These are phyloP conservation scores for Megatriorchis doriae DNA, from an alignment of 2,113 vertebrate species.

Conservation along the genomic window DNA sequence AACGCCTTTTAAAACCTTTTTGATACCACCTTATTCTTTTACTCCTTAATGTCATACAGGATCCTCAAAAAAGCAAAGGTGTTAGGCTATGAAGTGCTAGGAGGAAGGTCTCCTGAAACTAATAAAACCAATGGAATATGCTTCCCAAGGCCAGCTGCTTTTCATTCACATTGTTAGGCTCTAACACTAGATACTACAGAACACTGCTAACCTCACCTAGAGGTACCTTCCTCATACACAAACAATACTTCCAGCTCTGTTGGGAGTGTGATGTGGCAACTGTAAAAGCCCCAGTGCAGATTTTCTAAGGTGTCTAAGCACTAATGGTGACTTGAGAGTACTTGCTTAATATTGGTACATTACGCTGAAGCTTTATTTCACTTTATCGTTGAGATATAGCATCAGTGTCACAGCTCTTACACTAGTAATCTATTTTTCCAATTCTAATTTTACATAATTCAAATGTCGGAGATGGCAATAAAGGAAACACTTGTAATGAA, in stretches of 20 bases:
- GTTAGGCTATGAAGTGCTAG: not conserved
- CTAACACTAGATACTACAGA: not conserved
- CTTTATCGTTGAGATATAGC: not conserved
- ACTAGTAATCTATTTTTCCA: not conserved
- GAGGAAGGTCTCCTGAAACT: not conserved
- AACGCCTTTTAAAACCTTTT: not conserved
- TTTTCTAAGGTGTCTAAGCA: not conserved
- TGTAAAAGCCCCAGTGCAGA: accelerated
- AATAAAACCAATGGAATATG: not conserved
- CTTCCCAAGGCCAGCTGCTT: not conserved
- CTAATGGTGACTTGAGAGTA: not conserved
- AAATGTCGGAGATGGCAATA: not conserved
- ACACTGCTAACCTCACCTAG: not conserved
- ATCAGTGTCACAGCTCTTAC: not conserved
- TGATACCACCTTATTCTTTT: not conserved
- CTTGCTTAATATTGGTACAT: not conserved
- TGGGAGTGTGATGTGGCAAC: not conserved
- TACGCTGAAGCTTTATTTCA: not conserved
- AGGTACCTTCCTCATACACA: not conserved
- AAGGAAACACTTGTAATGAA: not conserved
- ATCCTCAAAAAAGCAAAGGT: not conserved
- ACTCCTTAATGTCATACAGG: not conserved
- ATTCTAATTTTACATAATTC: not conserved
- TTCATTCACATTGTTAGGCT: not conserved
- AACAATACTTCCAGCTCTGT: not conserved